Conservation (phyloP, 2,888 invertebrate genomes). For the Euclidia mi region DNA sequence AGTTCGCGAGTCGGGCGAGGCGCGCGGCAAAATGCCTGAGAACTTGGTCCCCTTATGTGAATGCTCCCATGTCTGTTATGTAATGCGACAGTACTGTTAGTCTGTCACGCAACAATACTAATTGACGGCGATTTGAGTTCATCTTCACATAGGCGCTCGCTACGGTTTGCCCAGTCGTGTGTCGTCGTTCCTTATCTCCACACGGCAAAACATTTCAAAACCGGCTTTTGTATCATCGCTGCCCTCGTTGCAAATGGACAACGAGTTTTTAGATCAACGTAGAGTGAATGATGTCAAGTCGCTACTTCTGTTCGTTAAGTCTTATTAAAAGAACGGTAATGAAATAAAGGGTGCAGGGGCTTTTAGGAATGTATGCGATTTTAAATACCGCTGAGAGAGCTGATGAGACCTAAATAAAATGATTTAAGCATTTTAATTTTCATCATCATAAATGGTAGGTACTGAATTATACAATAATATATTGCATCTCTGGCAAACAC, state of each 20-base stretch:
- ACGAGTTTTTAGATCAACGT: constrained; percentile 64
- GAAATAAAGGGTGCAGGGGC: neutral
- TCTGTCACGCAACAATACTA: constrained; percentile 82
- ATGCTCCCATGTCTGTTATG: constrained; percentile 82
- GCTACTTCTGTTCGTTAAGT: constrained; percentile 14
- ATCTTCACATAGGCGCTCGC: constrained; percentile 47
- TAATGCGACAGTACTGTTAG: constrained; percentile 81
- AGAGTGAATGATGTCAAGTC: constrained; percentile 44
- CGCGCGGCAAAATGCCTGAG: constrained; percentile 68
- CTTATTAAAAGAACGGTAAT: constrained; percentile 2
- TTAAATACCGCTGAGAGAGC: constrained; percentile 3
- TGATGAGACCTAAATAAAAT: constrained; percentile 1
- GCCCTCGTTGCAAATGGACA: constrained; percentile 64
- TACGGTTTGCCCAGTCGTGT: constrained; percentile 24
- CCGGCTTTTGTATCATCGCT: constrained; percentile 72
- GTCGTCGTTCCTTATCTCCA: constrained; percentile 61
- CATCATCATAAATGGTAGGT: too few species aligned
- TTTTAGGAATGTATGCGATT: neutral
- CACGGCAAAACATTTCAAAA: constrained; percentile 71
- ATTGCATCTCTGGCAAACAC: too few species aligned
- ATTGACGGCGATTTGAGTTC: constrained; percentile 69
- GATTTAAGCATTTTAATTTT: neutral
- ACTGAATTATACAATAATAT: too few species aligned
- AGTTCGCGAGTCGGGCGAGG: constrained; percentile 68
- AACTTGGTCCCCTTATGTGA: constrained; percentile 76